phyloP scores from a whole-genome alignment of 53 echinoderm and acorn worm genomes.

The Zoroaster sp. region DNA sequence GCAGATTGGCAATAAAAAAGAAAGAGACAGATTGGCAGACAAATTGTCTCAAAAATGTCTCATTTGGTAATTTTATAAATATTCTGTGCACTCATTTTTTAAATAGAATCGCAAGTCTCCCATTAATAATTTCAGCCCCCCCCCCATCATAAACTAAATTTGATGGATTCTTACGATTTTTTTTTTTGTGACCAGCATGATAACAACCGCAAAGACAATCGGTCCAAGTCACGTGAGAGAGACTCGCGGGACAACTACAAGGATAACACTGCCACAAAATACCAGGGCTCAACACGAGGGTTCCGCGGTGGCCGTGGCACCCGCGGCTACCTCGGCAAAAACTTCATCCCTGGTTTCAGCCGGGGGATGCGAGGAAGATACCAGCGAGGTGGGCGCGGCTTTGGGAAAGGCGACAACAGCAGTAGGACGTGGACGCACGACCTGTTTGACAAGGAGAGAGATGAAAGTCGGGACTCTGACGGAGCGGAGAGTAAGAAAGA shows the following conservation, averaged over 20 bases:
- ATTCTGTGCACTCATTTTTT: too few species aligned
- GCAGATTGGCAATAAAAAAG: too few species aligned
- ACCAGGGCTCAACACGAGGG: neutral
- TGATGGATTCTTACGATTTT: too few species aligned
- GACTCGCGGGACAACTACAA: neutral
- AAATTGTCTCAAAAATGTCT: too few species aligned
- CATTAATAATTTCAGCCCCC: too few species aligned
- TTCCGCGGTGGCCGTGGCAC: neutral
- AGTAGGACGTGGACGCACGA: constrained; percentile 51
- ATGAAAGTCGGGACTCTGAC: neutral
- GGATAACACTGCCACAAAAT: neutral
- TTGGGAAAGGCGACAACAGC: neutral
- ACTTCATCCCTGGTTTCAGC: constrained; percentile 34
- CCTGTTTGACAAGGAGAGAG: constrained; percentile 52
- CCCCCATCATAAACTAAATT: too few species aligned
- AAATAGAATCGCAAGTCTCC: too few species aligned
- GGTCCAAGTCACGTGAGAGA: neutral
- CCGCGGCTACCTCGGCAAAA: constrained; percentile 37
- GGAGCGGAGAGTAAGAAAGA: neutral
- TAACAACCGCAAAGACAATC: neutral
- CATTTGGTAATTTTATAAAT: too few species aligned
- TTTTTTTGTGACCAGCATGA: constrained; percentile 8
- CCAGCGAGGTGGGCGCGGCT: neutral
- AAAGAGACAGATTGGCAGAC: too few species aligned
- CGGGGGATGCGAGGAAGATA: neutral